Evolutionary conservation across 2,113 vertebrate genomes (phyloP).

Genomic region (Tupaia chinensis): DNA sequence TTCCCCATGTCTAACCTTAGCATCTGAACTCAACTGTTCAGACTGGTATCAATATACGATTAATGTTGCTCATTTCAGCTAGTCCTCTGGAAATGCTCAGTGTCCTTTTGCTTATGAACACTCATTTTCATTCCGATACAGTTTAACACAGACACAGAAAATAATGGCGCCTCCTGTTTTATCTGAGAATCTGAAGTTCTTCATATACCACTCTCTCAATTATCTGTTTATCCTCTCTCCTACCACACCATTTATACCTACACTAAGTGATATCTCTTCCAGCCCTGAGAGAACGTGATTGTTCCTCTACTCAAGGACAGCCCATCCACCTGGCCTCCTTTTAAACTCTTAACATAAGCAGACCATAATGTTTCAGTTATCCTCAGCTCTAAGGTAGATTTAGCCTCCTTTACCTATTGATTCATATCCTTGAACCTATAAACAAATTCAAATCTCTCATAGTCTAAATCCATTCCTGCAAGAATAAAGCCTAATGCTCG

Average conservation of each 20-base stretch:
- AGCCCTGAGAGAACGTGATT: neutral
- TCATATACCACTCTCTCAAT: neutral
- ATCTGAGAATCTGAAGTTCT: neutral
- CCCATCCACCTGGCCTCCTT: neutral
- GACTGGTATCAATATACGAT: fast-evolving
- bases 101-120: neutral
- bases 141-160: neutral
- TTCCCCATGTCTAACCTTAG: neutral
- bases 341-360: neutral
- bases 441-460: neutral
- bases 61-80: neutral
- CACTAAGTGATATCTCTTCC: neutral
- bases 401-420: neutral
- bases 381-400: neutral
- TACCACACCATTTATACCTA: neutral
- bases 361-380: neutral
- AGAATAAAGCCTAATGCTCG: neutral
- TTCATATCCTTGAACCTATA: neutral
- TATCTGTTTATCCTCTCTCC: neutral
- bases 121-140: neutral
- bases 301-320: neutral
- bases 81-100: neutral
- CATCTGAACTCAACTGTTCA: neutral
- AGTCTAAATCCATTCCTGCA: neutral
- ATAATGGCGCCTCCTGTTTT: neutral